phyloP scores from a whole-genome alignment of 2,888 invertebrate genomes.

The Podotricha telesiphe region DNA sequence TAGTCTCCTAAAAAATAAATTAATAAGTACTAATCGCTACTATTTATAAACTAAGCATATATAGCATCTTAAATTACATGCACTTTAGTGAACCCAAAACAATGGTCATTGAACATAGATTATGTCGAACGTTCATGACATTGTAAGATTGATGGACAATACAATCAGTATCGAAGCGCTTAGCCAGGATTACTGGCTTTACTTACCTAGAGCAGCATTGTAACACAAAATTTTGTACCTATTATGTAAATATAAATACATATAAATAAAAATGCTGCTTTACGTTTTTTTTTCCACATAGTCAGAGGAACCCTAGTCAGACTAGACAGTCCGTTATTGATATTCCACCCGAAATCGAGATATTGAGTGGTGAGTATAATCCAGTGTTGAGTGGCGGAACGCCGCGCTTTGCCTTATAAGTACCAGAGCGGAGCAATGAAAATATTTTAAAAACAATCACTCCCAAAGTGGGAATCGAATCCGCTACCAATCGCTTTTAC shows the following conservation, averaged over 20 bases:
- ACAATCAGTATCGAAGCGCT: constrained; percentile 1
- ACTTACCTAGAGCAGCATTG: background rate
- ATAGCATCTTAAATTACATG: background rate
- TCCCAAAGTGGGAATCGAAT: too few relatives aligned
- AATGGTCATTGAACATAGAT: constrained; percentile 1
- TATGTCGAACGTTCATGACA: constrained; percentile 11
- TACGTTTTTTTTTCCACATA: too few relatives aligned
- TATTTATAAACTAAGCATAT: background rate
- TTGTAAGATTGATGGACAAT: constrained; percentile 14
- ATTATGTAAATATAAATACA: background rate
- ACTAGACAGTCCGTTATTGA: too few relatives aligned
- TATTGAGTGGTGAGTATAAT: too few relatives aligned
- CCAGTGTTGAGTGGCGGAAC: too few relatives aligned
- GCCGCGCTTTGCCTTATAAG: too few relatives aligned
- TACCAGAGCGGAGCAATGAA: too few relatives aligned
- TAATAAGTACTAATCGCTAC: background rate
- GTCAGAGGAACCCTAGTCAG: too few relatives aligned
- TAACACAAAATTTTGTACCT: background rate
- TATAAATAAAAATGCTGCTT: too few relatives aligned
- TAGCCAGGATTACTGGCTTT: constrained; percentile 6
- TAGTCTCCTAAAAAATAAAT: background rate
- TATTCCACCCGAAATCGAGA: too few relatives aligned
- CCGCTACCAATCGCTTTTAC: too few relatives aligned
- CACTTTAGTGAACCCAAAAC: constrained; percentile 11
- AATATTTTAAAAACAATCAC: too few relatives aligned